A percentile compares a stretch with the other conserved stretches of the same genome.
These are phyloP conservation scores for Onychostruthus taczanowskii DNA, from an alignment of 2,113 vertebrate species.

Conservation along the genomic window DNA sequence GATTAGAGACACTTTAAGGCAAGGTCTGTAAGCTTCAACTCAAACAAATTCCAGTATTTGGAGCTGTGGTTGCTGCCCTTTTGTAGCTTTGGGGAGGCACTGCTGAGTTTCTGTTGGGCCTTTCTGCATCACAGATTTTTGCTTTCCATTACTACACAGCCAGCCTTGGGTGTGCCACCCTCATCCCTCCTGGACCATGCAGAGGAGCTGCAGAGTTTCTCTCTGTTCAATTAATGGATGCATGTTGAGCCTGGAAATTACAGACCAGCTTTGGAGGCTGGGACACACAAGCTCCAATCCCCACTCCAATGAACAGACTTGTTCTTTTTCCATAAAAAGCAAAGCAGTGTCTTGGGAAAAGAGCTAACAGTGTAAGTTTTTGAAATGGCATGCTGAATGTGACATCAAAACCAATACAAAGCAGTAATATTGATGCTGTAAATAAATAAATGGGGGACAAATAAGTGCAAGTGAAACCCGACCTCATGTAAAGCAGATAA, in stretches of 20 bases:
- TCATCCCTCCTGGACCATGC: not conserved
- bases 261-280: not conserved
- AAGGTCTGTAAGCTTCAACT: not conserved
- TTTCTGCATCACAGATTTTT: not conserved
- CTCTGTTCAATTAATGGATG: not conserved
- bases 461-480: not conserved
- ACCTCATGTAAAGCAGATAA: not conserved
- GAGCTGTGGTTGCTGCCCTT: fast-evolving
- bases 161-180: not conserved
- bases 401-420: not conserved
- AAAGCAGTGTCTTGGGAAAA: not conserved
- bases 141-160: not conserved
- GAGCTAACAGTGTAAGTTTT: not conserved
- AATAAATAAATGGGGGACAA: not conserved
- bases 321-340: not conserved
- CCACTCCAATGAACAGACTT: not conserved
- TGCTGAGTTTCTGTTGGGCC: not conserved
- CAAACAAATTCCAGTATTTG: not conserved
- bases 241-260: not conserved
- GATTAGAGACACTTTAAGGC: not conserved
- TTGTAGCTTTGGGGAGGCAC: not conserved
- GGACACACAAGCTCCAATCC: fast-evolving
- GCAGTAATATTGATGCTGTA: not conserved
- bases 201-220: not conserved
- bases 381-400: not conserved